phyloP scores from a whole-genome alignment of 2,797 vertebrate species.

The Scarus forsteni region DNA sequence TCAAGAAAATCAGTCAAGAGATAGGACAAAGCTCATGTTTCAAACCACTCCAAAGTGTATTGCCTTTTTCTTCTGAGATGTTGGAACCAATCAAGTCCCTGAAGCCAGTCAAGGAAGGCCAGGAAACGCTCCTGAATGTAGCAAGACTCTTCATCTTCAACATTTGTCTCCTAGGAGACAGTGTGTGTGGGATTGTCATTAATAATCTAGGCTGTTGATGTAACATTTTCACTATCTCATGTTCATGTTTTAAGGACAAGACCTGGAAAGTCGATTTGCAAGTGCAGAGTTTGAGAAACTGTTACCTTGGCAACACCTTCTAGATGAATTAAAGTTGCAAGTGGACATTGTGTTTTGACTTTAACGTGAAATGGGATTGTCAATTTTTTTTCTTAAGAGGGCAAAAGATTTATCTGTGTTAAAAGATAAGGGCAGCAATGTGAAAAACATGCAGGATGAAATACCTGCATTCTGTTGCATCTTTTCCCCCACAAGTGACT shows the following conservation, averaged over 20 bases:
- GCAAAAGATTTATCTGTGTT: no score
- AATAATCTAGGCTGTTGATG: background rate
- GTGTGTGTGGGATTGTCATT: slow-evolving; percentile 54
- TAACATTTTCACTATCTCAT: no score
- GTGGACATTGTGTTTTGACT: no score
- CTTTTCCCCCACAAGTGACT: no score
- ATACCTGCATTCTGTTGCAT: no score
- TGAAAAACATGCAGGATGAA: no score
- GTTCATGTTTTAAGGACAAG: background rate
- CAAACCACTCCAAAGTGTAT: slow-evolving; percentile 77
- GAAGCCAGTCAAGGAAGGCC: slow-evolving; percentile 86
- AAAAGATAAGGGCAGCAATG: no score
- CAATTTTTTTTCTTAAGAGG: no score
- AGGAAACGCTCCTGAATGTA: slow-evolving; percentile 83
- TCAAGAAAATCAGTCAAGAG: slow-evolving; percentile 63
- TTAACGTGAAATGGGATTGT: no score
- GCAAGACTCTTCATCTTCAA: slow-evolving; percentile 81
- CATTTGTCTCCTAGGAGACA: slow-evolving; percentile 75
- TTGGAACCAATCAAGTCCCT: slow-evolving; percentile 78
- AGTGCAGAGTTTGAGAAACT: no score
- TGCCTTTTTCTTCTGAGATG: slow-evolving; percentile 88
- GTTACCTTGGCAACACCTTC: no score
- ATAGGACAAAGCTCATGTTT: slow-evolving; percentile 32
- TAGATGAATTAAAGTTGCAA: no score
- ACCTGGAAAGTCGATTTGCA: background rate